phyloP scores from a whole-genome alignment of 2,113 vertebrate genomes.

The Oryzias melastigma region DNA sequence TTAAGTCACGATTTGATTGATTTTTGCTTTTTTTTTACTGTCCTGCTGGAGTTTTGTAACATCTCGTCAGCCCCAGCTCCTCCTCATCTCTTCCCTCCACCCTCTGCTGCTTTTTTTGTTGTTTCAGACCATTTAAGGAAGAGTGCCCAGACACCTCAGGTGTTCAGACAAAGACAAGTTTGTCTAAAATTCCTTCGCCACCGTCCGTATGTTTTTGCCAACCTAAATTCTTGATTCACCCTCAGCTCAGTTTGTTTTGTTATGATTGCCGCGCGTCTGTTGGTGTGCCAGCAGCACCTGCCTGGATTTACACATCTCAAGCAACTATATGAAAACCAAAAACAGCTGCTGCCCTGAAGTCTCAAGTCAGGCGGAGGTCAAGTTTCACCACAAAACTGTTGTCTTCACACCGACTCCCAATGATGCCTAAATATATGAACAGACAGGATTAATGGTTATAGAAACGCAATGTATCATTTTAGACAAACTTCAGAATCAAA shows the following conservation, averaged over 20 bases:
- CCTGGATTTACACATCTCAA: conserved; percentile 1
- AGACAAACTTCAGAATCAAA: background rate
- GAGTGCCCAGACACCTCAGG: conserved; percentile 25
- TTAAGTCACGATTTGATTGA: background rate
- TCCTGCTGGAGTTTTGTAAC: conserved; percentile 5
- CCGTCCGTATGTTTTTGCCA: conserved; percentile 23
- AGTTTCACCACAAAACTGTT: background rate
- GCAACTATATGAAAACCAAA: conserved; percentile 1
- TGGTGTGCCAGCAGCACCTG: conserved; percentile 11
- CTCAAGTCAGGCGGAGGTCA: background rate
- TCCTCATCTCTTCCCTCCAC: conserved; percentile 29
- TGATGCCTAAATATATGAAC: background rate
- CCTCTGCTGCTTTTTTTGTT: conserved; percentile 47
- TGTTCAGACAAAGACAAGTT: conserved; percentile 7
- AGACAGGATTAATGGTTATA: background rate
- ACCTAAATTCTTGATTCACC: conserved; percentile 6
- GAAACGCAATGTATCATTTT: background rate
- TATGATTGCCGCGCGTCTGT: conserved; percentile 6
- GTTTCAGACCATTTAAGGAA: conserved; percentile 24
- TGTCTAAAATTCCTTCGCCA: conserved; percentile 27
- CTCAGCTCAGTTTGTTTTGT: background rate
- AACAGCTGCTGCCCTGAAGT: conserved; percentile 1
- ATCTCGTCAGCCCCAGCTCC: conserved; percentile 12
- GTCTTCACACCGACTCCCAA: background rate
- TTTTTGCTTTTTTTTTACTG: conserved; percentile 1